A percentile compares a stretch with the other conserved stretches of the same genome.
These are phyloP conservation scores for Haliclona indistincta DNA, from an alignment of 37 sponge, comb jelly and placozoan species.

Conservation along the genomic window DNA sequence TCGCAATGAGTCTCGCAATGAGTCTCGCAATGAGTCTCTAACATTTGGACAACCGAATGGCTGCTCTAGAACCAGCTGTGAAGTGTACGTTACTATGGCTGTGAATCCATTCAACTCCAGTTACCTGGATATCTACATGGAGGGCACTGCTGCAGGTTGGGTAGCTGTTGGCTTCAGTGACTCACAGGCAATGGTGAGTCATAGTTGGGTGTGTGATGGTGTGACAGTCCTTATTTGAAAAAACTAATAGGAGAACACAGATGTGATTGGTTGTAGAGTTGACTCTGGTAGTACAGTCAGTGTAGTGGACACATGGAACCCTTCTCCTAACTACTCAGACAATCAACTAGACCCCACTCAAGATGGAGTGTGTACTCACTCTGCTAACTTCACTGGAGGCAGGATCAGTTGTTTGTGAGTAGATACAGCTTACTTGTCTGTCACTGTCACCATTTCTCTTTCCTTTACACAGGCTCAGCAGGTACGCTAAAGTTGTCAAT, in stretches of 20 bases:
- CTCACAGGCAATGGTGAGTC: conserved; percentile 27
- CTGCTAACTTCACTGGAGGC: conserved; percentile 1
- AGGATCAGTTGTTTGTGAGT: conserved; percentile 42
- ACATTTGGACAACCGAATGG: too few relatives aligned
- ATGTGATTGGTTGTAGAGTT: conserved; percentile 23
- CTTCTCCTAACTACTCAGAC: background rate
- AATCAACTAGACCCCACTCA: conserved; percentile 7
- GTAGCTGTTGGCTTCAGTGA: conserved; percentile 51
- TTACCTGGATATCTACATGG: conserved; percentile 39
- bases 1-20: too few relatives aligned
- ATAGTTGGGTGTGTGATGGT: too few relatives aligned
- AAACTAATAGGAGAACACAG: too few relatives aligned
- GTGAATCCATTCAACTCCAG: background rate
- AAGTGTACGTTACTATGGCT: conserved; percentile 1
- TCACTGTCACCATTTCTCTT: too few relatives aligned
- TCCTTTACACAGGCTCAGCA: conserved; percentile 17
- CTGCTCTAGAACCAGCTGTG: background rate
- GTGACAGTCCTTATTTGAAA: too few relatives aligned
- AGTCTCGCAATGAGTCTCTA: too few relatives aligned
- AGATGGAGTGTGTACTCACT: background rate
- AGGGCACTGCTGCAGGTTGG: conserved; percentile 26
- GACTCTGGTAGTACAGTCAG: background rate
- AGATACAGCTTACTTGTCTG: too few relatives aligned
- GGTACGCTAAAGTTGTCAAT: background rate
- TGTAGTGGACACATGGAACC: conserved; percentile 25